phyloP scores from a whole-genome alignment of 2,113 vertebrate species.

The Thalassarche chlororhynchos region DNA sequence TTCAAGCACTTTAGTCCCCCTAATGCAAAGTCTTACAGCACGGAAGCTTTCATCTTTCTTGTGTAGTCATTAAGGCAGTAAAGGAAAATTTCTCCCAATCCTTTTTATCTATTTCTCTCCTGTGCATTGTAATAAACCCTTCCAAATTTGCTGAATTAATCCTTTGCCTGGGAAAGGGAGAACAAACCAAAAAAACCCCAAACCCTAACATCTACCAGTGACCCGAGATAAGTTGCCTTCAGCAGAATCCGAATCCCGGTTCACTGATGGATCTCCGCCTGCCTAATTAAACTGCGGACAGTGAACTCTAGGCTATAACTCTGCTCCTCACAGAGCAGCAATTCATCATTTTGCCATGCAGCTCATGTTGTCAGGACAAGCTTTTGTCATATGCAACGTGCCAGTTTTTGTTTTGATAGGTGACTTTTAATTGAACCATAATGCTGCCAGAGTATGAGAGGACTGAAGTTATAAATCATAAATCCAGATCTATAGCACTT shows the following conservation, averaged over 20 bases:
- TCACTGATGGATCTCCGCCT: not conserved
- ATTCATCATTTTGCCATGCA: not conserved
- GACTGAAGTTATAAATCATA: not conserved
- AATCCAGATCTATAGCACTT: not conserved
- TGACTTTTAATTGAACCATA: conserved; percentile 39
- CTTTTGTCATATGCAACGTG: not conserved
- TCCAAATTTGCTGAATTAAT: not conserved
- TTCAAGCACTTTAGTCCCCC: not conserved
- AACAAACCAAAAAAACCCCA: not conserved
- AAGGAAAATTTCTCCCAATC: not conserved
- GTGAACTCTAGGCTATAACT: not conserved
- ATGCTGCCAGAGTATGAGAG: not conserved
- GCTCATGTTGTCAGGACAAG: not conserved
- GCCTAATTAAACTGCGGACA: not conserved
- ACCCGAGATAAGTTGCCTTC: not conserved
- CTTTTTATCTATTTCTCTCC: not conserved
- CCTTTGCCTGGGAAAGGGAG: not conserved
- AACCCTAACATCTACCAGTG: not conserved
- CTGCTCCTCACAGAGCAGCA: not conserved
- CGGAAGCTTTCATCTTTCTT: not conserved
- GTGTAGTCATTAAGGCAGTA: not conserved
- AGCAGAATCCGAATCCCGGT: not conserved
- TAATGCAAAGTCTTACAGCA: not conserved
- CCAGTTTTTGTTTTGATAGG: conserved; percentile 21
- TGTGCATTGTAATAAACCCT: not conserved